Evolutionary conservation across 2,113 vertebrate species (phyloP).

Genomic region (Reinhardtius hippoglossoides): DNA sequence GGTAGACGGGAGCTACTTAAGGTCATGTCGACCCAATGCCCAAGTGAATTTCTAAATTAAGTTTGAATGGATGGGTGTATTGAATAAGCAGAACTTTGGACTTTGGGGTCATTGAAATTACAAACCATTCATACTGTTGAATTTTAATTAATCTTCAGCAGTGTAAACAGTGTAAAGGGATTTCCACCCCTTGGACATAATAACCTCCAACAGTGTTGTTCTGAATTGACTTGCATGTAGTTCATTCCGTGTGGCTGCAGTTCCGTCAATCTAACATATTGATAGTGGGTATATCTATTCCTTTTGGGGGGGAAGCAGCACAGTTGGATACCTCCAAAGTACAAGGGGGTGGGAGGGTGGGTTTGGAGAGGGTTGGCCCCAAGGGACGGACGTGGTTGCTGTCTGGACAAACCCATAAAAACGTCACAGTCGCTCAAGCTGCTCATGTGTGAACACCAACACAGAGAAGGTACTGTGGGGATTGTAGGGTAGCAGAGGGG

Average conservation of each 20-base stretch:
- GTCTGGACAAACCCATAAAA: slow-evolving; percentile 64
- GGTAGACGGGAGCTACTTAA: slow-evolving; percentile 27
- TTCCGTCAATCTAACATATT: not conserved
- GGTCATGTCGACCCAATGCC: slow-evolving; percentile 36
- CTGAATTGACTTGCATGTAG: not conserved
- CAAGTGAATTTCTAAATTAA: slow-evolving; percentile 29
- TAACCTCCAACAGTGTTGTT: slow-evolving; percentile 24
- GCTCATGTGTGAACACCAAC: slow-evolving; percentile 69
- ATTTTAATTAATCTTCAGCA: not conserved
- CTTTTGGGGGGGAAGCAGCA: slow-evolving; percentile 18
- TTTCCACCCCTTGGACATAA: not conserved
- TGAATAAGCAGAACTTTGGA: not conserved
- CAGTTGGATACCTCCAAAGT: slow-evolving; percentile 38
- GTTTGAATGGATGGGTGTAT: not conserved
- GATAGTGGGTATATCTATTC: not conserved
- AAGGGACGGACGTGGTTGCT: slow-evolving; percentile 31
- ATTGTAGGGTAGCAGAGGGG: not conserved
- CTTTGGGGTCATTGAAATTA: not conserved
- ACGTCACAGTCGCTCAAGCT: slow-evolving; percentile 74
- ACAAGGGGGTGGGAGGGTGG: not conserved
- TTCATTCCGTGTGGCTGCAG: not conserved
- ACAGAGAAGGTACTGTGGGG: slow-evolving; percentile 27
- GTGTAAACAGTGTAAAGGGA: too few species aligned
- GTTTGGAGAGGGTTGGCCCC: not conserved
- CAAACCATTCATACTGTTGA: not conserved